Evolutionary conservation across 2,888 invertebrate species (phyloP).

Genomic region (Chalcis sispes): DNA sequence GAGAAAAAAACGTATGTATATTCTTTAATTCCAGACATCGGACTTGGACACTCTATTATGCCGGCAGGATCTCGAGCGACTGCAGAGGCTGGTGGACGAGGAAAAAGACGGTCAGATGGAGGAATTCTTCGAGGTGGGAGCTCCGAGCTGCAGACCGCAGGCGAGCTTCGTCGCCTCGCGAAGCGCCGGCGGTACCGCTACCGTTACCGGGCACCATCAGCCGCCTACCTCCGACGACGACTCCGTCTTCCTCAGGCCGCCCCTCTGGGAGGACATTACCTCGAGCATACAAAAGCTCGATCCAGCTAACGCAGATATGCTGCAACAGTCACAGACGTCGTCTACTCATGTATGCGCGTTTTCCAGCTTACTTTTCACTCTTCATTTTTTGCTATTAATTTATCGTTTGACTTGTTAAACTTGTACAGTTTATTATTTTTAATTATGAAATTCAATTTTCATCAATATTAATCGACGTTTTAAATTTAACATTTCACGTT

Average conservation of each 20-base stretch:
- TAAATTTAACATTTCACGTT: no score
- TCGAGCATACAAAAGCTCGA: conserved; percentile 93
- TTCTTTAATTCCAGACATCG: conserved; percentile 80
- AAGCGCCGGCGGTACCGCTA: not conserved
- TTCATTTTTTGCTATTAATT: not conserved
- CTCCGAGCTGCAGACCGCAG: conserved; percentile 67
- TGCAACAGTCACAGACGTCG: conserved; percentile 80
- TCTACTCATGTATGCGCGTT: conserved; percentile 78
- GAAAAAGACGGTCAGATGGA: conserved; percentile 79
- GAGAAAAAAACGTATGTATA: not conserved
- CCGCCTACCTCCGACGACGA: conserved; percentile 79
- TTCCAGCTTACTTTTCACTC: not conserved
- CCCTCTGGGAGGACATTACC: conserved; percentile 94
- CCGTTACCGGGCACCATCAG: conserved; percentile 35
- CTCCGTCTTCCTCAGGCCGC: conserved; percentile 91
- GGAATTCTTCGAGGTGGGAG: conserved; percentile 81
- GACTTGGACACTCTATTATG: conserved; percentile 89
- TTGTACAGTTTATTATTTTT: no score
- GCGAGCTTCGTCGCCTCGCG: conserved; percentile 77
- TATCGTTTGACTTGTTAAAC: no score
- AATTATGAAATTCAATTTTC: no score
- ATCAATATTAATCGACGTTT: no score
- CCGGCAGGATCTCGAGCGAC: conserved; percentile 84
- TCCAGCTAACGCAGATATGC: conserved; percentile 92
- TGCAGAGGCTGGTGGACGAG: conserved; percentile 81